phyloP scores from a whole-genome alignment of 2,888 invertebrate genomes.

The Acanthoscelides obtectus region DNA sequence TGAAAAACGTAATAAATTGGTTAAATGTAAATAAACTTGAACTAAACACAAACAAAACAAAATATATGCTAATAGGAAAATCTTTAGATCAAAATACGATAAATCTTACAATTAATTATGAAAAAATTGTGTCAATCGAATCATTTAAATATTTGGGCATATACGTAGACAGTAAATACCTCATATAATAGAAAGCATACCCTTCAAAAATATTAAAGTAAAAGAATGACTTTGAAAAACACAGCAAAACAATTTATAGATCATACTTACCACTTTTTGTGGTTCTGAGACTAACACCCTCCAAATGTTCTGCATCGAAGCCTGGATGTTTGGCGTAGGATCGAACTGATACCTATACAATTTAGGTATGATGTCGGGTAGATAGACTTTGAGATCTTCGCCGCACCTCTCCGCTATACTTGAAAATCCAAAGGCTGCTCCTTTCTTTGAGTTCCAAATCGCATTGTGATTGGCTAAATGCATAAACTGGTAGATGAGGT shows the following conservation, averaged over 20 bases:
- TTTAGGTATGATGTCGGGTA: conserved; percentile 83
- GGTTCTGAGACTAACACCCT: conserved; percentile 82
- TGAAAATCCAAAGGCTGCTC: conserved; percentile 90
- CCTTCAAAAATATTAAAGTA: too few relatives aligned
- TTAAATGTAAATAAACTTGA: too few relatives aligned
- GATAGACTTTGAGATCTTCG: conserved; percentile 73
- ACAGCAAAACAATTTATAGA: too few relatives aligned
- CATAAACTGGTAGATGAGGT: conserved; percentile 94
- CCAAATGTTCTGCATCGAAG: conserved; percentile 94
- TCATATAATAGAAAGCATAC: too few relatives aligned
- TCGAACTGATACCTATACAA: conserved; percentile 90
- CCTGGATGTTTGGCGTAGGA: conserved; percentile 86
- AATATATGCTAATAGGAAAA: too few relatives aligned
- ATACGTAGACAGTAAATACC: too few relatives aligned
- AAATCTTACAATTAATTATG: too few relatives aligned
- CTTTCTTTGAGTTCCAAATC: conserved; percentile 91
- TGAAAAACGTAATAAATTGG: too few relatives aligned
- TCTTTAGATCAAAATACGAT: too few relatives aligned
- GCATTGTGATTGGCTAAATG: conserved; percentile 92
- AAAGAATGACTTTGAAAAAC: neutral
- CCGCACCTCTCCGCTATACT: conserved; percentile 81
- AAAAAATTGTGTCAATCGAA: too few relatives aligned
- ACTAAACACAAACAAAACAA: too few relatives aligned
- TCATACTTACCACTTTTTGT: conserved; percentile 67
- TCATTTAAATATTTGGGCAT: too few relatives aligned